Percentiles rank a stretch among this genome's conserved stretches.
Conservation (phyloP, 1,140 invertebrate species). For the Lasioglossum baleicum region DNA sequence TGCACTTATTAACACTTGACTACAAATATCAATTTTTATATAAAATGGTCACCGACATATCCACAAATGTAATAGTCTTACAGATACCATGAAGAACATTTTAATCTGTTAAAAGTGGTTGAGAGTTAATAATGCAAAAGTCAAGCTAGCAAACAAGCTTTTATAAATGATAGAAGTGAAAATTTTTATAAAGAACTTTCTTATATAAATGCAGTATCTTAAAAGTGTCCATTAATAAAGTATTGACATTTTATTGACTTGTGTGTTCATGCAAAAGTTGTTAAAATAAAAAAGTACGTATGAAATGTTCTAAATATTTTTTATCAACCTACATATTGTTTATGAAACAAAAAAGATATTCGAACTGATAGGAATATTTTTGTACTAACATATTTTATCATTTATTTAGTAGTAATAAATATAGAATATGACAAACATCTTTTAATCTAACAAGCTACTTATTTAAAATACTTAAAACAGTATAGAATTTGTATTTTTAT, state of each 20-base stretch:
- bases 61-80: slow-evolving; percentile 31
- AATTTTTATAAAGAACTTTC: slow-evolving; percentile 50
- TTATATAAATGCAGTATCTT: slow-evolving; percentile 35
- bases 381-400: slow-evolving; percentile 23
- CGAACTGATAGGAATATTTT: slow-evolving; percentile 9
- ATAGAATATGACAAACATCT: slow-evolving; percentile 33
- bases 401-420: slow-evolving; percentile 34
- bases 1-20: slow-evolving; percentile 33
- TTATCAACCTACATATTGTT: neutral
- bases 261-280: slow-evolving; percentile 4
- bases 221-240: slow-evolving; percentile 26
- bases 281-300: slow-evolving; percentile 2
- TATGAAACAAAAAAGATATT: neutral
- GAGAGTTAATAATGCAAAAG: slow-evolving; percentile 42
- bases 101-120: slow-evolving; percentile 33
- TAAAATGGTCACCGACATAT: slow-evolving; percentile 44
- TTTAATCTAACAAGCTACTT: slow-evolving; percentile 29
- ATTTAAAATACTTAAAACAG: slow-evolving; percentile 35
- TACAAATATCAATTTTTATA: slow-evolving; percentile 30
- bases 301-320: slow-evolving; percentile 13
- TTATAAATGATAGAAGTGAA: slow-evolving; percentile 49
- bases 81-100: slow-evolving; percentile 8
- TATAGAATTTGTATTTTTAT: slow-evolving; percentile 4
- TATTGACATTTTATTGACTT: slow-evolving; percentile 25
- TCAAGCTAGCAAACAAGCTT: slow-evolving; percentile 32